These are phyloP conservation scores for Etheostoma nigrum DNA, from an alignment of 2,797 vertebrate genomes.

Conservation along the genomic window DNA sequence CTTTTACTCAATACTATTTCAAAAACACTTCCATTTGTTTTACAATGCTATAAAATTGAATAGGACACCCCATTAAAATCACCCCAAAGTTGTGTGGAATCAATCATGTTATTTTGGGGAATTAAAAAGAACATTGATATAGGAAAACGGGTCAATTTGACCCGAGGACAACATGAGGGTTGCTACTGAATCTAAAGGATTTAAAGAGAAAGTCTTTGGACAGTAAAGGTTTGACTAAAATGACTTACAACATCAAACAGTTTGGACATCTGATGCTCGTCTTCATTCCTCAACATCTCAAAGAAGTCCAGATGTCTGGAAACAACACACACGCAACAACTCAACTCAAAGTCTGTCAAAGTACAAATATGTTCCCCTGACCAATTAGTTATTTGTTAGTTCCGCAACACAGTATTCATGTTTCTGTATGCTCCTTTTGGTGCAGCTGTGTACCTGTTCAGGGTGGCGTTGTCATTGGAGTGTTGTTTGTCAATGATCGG, in stretches of 20 bases:
- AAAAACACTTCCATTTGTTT: too few species aligned
- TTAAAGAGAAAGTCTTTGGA: neutral
- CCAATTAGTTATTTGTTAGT: neutral
- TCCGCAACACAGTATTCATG: neutral
- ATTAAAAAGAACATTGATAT: too few species aligned
- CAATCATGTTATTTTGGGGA: too few species aligned
- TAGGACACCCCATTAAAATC: too few species aligned
- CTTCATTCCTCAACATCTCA: constrained; percentile 95
- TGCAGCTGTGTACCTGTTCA: constrained; percentile 87
- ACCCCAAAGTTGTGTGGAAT: too few species aligned
- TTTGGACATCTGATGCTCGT: constrained; percentile 92
- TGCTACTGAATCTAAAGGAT: too few species aligned
- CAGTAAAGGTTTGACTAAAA: neutral
- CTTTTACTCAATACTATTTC: too few species aligned
- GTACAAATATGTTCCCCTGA: neutral
- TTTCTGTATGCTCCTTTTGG: neutral
- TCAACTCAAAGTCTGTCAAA: neutral
- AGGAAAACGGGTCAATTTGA: too few species aligned
- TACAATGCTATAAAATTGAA: too few species aligned
- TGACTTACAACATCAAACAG: constrained; percentile 89
- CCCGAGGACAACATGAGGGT: too few species aligned
- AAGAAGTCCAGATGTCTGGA: constrained; percentile 96
- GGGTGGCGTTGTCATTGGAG: constrained; percentile 92
- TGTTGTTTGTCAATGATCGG: constrained; percentile 95
- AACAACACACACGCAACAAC: neutral